Base-by-base conservation (phyloP, 1,140 invertebrate species). In the Antheraea mylitta region DNA sequence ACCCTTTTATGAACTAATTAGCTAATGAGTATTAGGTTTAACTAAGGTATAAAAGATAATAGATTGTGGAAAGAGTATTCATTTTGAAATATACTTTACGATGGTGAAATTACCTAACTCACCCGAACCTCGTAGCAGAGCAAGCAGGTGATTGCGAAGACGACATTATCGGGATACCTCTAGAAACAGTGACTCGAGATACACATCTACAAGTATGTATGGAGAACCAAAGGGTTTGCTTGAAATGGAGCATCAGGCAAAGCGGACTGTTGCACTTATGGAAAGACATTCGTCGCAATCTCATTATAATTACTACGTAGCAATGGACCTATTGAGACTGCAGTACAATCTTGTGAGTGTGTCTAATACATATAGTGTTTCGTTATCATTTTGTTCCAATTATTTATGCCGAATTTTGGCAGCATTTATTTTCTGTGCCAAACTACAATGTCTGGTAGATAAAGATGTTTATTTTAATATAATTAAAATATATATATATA, bases 311-410 rank as follows among this genome's bases (percentile, higher is more conserved):
- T 81, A 70, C 61, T 13, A 62, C 0, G 69, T 64, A 37, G 76
- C 70, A 0, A 82, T 85, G 76, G 71, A 75, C 30, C 69, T 85
- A 30, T 58, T 78, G n/a, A 53, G 77, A 8, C 18, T 67, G 3
- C 79, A 82, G 66, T 79, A 80, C 59, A 84, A 86, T 61, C 64
- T 85, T 18, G 82, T 86, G 64, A 83, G 70, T 42, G 18, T 53
- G 16, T 53, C 13, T 53, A 53, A 11, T 13, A 13, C 2, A 53
- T 13, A 42, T 42, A 9, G 7, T 42, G 38, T 42, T 9, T 9
- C 7, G 7, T 42, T 42, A 42, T 42, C 11, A 8, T 42, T 42
- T 42, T 42, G 38, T 42, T 42, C 38, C 11, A 16, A 16, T 6
- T 53, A 13, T 53, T 11, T 13, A 53, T 53, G 16, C 13, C 9